phyloP scores from a whole-genome alignment of 2,113 vertebrate species.

The Odontesthes bonariensis region DNA sequence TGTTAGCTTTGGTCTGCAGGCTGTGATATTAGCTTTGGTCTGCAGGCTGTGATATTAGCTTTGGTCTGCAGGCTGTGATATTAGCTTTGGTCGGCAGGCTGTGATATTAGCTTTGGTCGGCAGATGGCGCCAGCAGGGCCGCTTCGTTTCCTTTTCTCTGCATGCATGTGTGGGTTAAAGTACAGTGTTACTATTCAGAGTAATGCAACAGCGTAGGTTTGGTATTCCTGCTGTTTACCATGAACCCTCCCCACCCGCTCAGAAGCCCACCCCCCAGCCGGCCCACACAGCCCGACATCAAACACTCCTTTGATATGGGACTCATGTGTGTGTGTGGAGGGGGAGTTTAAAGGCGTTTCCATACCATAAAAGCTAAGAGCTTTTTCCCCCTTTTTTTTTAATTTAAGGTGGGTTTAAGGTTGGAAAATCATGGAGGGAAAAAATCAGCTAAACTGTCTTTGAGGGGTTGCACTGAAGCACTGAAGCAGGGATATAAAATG shows the following conservation, averaged over 20 bases:
- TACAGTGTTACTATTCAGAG: constrained; percentile 31
- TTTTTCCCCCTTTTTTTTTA: constrained; percentile 10
- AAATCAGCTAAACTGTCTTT: not conserved
- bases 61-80: too few species aligned
- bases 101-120: not conserved
- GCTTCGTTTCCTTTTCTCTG: not conserved
- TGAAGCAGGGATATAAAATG: not conserved
- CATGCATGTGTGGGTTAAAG: constrained; percentile 31
- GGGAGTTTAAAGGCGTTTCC: constrained; percentile 32
- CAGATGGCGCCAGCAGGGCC: constrained; percentile 13
- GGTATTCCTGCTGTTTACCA: constrained; percentile 54
- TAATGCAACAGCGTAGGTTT: constrained; percentile 23
- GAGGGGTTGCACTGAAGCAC: not conserved
- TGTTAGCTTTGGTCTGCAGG: too few species aligned
- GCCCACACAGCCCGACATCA: constrained; percentile 54
- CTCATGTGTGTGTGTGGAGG: constrained; percentile 21
- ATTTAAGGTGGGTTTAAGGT: constrained; percentile 30
- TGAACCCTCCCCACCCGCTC: not conserved
- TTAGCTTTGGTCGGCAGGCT: too few species aligned
- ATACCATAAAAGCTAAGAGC: constrained; percentile 41
- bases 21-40: too few species aligned
- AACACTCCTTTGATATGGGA: constrained; percentile 60
- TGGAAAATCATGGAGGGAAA: constrained; percentile 4
- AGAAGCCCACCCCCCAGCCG: not conserved
- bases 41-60: too few species aligned